Evolutionary conservation across 2,888 invertebrate species (phyloP).

Genomic region (Mythimna vitellina): DNA sequence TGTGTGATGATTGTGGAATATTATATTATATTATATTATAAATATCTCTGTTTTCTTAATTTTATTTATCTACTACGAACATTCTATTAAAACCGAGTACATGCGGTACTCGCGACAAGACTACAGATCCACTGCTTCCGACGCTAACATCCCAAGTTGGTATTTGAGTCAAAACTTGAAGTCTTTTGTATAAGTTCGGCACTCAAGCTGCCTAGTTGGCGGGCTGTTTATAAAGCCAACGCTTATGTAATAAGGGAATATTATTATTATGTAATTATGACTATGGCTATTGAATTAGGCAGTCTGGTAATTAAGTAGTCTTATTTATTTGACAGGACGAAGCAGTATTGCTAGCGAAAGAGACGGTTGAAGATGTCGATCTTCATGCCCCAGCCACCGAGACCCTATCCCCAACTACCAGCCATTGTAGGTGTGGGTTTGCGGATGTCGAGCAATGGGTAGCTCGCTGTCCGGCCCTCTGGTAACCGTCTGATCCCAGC

Average conservation of each 20-base stretch:
- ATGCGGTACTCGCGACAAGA: constrained; percentile 50
- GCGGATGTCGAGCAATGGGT: too few species aligned
- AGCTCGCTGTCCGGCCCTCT: too few species aligned
- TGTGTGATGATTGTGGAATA: too few species aligned
- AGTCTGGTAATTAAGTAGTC: background rate
- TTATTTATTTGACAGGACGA: background rate
- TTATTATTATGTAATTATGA: constrained; percentile 30
- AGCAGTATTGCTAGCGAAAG: too few species aligned
- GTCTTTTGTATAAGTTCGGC: constrained; percentile 77
- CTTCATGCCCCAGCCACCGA: too few species aligned
- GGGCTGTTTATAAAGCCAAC: constrained; percentile 55
- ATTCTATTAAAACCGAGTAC: constrained; percentile 14
- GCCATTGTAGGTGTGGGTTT: too few species aligned
- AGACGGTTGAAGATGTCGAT: too few species aligned
- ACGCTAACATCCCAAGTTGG: constrained; percentile 72
- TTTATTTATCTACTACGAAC: constrained; percentile 13
- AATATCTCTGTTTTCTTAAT: background rate
- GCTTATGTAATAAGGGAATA: constrained; percentile 40
- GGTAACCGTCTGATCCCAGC: too few species aligned
- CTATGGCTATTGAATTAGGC: constrained; percentile 5
- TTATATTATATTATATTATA: too few species aligned
- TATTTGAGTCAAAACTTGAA: constrained; percentile 70
- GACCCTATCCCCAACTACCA: too few species aligned
- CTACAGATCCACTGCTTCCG: constrained; percentile 67
- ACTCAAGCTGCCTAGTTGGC: constrained; percentile 65